These are phyloP conservation scores for Oncorhynchus kisutch DNA, from an alignment of 2,113 vertebrate species.

Conservation along the genomic window DNA sequence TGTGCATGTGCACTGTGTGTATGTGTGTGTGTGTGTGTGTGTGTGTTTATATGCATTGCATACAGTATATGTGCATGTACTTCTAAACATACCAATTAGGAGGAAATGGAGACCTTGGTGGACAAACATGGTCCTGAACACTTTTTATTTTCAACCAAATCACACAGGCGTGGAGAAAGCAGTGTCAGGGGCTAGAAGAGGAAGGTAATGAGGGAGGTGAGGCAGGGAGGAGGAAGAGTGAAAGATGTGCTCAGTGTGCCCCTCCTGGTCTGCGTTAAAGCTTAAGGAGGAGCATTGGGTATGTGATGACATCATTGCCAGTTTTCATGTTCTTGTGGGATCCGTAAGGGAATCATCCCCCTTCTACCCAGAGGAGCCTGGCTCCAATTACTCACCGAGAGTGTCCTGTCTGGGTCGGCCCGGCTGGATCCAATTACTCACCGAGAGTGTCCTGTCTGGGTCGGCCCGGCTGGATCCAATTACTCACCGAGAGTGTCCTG, in stretches of 20 bases:
- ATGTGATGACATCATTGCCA: slow-evolving; percentile 47
- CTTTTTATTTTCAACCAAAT: background rate
- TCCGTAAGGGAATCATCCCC: slow-evolving; percentile 42
- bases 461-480: too few species aligned
- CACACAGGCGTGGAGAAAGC: slow-evolving; percentile 10
- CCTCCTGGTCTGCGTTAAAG: slow-evolving; percentile 33
- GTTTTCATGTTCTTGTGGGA: slow-evolving; percentile 30
- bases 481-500: too few species aligned
- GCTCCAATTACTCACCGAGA: background rate
- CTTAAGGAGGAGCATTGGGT: slow-evolving; percentile 28
- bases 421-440: too few species aligned
- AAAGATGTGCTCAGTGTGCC: background rate
- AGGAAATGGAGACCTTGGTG: too few species aligned
- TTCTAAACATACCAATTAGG: too few species aligned
- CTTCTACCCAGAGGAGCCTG: background rate
- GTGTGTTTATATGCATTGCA: background rate
- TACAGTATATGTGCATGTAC: too few species aligned
- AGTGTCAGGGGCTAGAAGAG: background rate
- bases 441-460: too few species aligned
- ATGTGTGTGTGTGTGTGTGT: slow-evolving; percentile 23
- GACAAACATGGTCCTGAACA: too few species aligned
- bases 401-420: too few species aligned
- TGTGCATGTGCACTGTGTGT: slow-evolving; percentile 4
- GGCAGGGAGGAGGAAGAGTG: background rate
- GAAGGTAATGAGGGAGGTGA: background rate